A percentile compares a stretch with the other conserved stretches of the same genome.
Evolutionary conservation across 2,113 vertebrate species (phyloP).

Genomic region (Struthidea cinerea): DNA sequence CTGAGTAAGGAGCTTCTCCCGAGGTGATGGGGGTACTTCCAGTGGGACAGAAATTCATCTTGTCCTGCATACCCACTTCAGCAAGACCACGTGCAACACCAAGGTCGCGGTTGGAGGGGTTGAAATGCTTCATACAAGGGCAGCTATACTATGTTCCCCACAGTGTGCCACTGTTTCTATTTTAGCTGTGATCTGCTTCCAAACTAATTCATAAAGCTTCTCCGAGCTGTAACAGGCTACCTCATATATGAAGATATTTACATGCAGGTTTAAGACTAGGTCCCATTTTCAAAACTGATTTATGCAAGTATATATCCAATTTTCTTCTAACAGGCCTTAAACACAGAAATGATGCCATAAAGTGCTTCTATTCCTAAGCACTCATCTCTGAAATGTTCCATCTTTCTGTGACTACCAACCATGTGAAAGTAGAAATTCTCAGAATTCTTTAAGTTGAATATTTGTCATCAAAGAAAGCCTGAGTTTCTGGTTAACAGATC

Average conservation of each 20-base stretch:
- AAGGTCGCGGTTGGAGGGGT: rapidly evolving
- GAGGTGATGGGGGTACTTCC: neutral
- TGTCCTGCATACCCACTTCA: neutral
- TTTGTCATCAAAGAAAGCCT: neutral
- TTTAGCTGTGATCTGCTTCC: neutral
- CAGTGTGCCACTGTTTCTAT: neutral
- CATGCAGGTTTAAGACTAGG: neutral
- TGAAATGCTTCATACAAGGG: neutral
- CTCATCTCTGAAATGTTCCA: neutral
- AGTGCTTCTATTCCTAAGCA: neutral
- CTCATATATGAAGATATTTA: neutral
- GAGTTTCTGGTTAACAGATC: neutral
- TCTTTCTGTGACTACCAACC: neutral
- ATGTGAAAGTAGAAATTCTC: neutral
- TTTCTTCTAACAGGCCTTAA: neutral
- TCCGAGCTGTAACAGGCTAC: neutral
- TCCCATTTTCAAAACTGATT: neutral
- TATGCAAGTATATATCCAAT: neutral
- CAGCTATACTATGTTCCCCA: neutral
- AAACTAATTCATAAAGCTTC: neutral
- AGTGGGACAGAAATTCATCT: neutral
- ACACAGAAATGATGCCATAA: neutral
- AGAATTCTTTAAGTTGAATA: neutral
- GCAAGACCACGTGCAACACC: neutral
- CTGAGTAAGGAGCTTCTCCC: neutral